Evolutionary conservation across 2,888 invertebrate genomes (phyloP).

Genomic region (Philonicus albiceps): DNA sequence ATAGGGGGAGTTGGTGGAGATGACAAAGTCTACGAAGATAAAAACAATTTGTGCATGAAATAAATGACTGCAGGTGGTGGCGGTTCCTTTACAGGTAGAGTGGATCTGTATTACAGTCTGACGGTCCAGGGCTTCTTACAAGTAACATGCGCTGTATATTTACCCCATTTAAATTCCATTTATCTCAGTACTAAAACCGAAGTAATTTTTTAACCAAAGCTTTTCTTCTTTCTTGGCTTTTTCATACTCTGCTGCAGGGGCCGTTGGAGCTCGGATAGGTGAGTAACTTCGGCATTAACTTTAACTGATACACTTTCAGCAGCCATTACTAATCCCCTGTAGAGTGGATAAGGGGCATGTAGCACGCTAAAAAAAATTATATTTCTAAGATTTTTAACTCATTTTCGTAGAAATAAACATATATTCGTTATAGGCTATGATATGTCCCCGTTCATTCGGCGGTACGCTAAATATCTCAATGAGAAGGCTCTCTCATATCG

Average conservation of each 20-base stretch:
- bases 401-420: neutral
- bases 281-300: slow-evolving; percentile 61
- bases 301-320: slow-evolving; percentile 4
- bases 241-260: slow-evolving; percentile 61
- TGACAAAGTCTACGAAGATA: neutral
- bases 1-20: neutral
- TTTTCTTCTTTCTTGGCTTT: slow-evolving; percentile 53
- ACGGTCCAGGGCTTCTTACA: slow-evolving; percentile 35
- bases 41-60: neutral
- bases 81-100: neutral
- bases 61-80: neutral
- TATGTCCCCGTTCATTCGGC: slow-evolving; percentile 98
- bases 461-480: slow-evolving; percentile 98
- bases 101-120: slow-evolving; percentile 11
- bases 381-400: neutral
- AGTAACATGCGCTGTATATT: neutral
- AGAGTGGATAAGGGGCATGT: slow-evolving; percentile 11
- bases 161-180: neutral
- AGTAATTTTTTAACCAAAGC: slow-evolving; percentile 55
- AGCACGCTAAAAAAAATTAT: neutral
- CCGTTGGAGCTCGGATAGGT: slow-evolving; percentile 73
- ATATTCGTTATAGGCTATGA: slow-evolving; percentile 84
- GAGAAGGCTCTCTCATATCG: slow-evolving; percentile 99
- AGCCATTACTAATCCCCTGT: slow-evolving; percentile 18
- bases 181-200: neutral